A percentile compares a stretch with the other conserved stretches of the same genome.
Conservation (phyloP, 2,888 invertebrate species). For the Xanthorhoe designata region DNA sequence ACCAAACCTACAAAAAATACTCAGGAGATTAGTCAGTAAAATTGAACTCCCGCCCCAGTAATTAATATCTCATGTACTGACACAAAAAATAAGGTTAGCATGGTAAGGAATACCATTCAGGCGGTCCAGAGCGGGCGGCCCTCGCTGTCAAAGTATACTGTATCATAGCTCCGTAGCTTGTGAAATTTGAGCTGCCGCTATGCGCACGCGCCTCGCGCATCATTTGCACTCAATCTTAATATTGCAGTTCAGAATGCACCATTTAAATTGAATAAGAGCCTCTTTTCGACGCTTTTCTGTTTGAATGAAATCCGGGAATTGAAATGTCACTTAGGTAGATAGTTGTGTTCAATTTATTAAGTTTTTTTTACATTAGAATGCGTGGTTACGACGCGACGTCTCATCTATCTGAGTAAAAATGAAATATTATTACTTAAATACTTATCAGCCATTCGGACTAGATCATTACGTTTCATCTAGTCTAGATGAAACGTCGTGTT, state of each 20-base stretch:
- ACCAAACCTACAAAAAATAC: conserved; percentile 47
- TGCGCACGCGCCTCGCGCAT: conserved; percentile 76
- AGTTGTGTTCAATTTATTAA: no score
- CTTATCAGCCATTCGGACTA: no score
- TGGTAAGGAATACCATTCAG: conserved; percentile 21
- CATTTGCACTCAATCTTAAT: conserved; percentile 83
- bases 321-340: no score
- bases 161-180: conserved; percentile 43
- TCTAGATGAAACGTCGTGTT: no score
- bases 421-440: no score
- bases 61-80: conserved; percentile 77
- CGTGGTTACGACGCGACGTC: no score
- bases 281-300: conserved; percentile 64
- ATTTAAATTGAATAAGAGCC: conserved; percentile 75
- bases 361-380: no score
- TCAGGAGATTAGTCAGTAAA: conserved; percentile 65
- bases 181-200: conserved; percentile 63
- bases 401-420: no score
- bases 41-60: conserved; percentile 76
- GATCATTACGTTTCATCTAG: no score
- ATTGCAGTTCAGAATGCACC: conserved; percentile 76
- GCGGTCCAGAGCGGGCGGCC: conserved; percentile 31
- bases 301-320: conserved; percentile 52
- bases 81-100: conserved; percentile 63
- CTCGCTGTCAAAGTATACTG: conserved; percentile 36